These are phyloP conservation scores for Andrena marginata DNA, from an alignment of 2,888 invertebrate species.

Conservation along the genomic window DNA sequence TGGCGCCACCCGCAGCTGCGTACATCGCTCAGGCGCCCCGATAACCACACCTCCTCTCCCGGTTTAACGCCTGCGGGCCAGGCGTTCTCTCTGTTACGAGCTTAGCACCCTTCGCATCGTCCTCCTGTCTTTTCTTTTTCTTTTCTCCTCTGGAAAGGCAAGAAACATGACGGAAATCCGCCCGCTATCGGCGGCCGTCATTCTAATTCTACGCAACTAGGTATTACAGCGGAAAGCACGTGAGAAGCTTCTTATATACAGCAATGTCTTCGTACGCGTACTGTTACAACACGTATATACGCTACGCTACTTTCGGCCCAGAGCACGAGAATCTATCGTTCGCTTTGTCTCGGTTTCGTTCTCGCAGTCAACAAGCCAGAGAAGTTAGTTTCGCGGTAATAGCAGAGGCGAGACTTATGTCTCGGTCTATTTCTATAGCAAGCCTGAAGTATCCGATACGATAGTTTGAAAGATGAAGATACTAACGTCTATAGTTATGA, in stretches of 20 bases:
- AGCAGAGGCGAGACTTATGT: neutral
- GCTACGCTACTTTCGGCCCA: neutral
- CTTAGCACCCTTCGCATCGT: slow-evolving; percentile 61
- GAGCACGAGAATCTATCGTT: slow-evolving; percentile 14
- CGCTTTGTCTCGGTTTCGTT: neutral
- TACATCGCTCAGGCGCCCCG: slow-evolving; percentile 87
- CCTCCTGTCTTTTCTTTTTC: slow-evolving; percentile 48
- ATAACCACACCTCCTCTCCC: slow-evolving; percentile 52
- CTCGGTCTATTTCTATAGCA: neutral
- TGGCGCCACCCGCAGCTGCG: slow-evolving; percentile 95
- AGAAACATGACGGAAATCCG: slow-evolving; percentile 76
- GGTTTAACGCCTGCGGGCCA: slow-evolving; percentile 74
- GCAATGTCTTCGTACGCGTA: slow-evolving; percentile 36
- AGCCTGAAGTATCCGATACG: neutral
- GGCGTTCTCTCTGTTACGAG: slow-evolving; percentile 71
- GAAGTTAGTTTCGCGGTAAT: too few species aligned
- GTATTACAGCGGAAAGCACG: slow-evolving; percentile 56
- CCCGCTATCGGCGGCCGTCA: slow-evolving; percentile 69
- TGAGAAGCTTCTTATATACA: slow-evolving; percentile 57
- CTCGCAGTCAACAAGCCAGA: neutral
- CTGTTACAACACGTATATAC: slow-evolving; percentile 3
- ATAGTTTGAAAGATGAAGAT: neutral
- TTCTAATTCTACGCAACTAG: slow-evolving; percentile 59
- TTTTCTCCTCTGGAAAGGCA: slow-evolving; percentile 74
- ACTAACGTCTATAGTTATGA: slow-evolving; percentile 10